Percentiles rank a stretch among this genome's conserved stretches.
phyloP scores from a whole-genome alignment of 2,113 vertebrate species.

The Variabilichromis moorii region DNA sequence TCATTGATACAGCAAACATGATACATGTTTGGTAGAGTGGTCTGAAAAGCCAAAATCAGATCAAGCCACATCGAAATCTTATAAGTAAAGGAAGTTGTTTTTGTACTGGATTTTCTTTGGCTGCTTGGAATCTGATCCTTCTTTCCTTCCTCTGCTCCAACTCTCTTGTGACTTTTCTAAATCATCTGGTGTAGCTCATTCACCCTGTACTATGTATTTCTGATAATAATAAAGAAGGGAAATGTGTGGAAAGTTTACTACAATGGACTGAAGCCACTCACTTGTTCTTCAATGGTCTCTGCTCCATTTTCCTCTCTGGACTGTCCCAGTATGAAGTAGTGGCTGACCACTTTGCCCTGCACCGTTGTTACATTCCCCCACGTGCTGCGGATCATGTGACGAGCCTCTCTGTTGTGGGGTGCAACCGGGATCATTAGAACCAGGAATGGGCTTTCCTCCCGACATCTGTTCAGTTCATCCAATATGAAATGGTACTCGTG shows the following conservation, averaged over 20 bases:
- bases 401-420: slow-evolving; percentile 3
- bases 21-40: background rate
- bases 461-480: slow-evolving; percentile 25
- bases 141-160: background rate
- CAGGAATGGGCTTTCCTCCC: slow-evolving; percentile 18
- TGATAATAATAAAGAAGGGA: background rate
- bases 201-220: background rate
- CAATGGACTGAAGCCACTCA: background rate
- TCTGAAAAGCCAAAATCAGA: background rate
- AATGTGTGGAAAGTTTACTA: background rate
- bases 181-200: background rate
- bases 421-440: slow-evolving; percentile 23
- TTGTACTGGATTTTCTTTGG: background rate
- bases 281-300: background rate
- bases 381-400: slow-evolving; percentile 18
- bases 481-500: background rate
- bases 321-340: slow-evolving; percentile 37
- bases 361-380: background rate
- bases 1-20: background rate
- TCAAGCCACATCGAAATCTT: background rate
- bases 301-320: background rate
- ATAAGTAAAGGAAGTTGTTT: background rate
- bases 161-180: background rate
- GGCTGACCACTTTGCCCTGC: background rate
- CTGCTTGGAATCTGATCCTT: background rate